phyloP scores from a whole-genome alignment of 2,797 vertebrate genomes.

The Sciurus vulgaris region DNA sequence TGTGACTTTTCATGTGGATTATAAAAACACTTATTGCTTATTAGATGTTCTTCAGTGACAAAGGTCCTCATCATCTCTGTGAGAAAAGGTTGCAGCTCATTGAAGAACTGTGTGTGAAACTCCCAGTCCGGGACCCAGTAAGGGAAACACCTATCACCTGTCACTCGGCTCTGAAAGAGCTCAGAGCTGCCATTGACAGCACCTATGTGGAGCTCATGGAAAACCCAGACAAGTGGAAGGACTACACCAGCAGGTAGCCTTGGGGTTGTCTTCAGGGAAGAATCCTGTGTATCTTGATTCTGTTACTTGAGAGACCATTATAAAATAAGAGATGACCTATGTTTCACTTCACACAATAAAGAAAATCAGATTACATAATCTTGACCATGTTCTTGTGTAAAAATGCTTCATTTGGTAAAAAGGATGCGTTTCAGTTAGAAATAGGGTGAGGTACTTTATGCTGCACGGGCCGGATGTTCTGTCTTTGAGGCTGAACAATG shows the following conservation, averaged over 20 bases:
- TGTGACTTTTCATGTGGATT: background rate
- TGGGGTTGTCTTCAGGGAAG: background rate
- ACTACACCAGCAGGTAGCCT: constrained; percentile 92
- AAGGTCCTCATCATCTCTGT: constrained; percentile 93
- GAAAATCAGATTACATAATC: background rate
- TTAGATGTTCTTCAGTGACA: constrained; percentile 96
- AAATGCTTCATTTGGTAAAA: constrained; percentile 13
- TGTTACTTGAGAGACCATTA: background rate
- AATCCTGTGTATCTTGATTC: rapidly evolving
- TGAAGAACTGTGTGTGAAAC: constrained; percentile 95
- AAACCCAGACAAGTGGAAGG: constrained; percentile 95
- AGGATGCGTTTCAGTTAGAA: background rate
- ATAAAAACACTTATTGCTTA: constrained; percentile 72
- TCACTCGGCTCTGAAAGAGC: constrained; percentile 89
- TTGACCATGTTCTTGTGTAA: background rate
- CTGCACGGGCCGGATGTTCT: background rate
- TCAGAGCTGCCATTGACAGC: constrained; percentile 91
- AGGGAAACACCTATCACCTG: constrained; percentile 89
- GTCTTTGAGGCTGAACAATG: background rate
- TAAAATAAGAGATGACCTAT: background rate
- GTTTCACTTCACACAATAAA: background rate
- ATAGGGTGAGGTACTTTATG: background rate
- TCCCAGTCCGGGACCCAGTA: constrained; percentile 91
- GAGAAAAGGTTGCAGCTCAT: constrained; percentile 95
- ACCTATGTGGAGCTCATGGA: constrained; percentile 92